Evolutionary conservation across 2,113 vertebrate genomes (phyloP).

Genomic region (Malurus alboscapulatus): DNA sequence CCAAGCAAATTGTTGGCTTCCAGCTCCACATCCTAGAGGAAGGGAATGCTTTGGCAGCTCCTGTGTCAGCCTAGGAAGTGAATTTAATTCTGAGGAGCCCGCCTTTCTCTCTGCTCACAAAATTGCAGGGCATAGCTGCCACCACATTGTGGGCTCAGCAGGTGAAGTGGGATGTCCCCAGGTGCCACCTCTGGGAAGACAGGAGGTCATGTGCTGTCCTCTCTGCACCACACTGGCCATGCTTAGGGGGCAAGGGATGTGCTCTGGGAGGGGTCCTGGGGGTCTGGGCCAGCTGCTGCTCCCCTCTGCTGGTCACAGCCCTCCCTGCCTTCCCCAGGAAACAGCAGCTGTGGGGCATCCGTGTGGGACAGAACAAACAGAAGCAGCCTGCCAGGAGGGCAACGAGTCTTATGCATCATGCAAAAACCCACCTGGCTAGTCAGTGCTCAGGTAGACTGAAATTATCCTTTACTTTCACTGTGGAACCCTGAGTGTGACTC

Average conservation of each 20-base stretch:
- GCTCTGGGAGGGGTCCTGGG: neutral
- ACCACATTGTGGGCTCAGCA: neutral
- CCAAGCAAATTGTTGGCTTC: constrained; percentile 34
- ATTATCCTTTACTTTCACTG: neutral
- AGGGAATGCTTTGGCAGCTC: constrained; percentile 34
- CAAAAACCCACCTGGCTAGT: neutral
- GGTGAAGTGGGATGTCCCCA: neutral
- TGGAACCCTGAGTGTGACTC: neutral
- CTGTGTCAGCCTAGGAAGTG: neutral
- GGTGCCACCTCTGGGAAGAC: neutral
- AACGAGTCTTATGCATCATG: fast-evolving
- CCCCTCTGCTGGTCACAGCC: neutral
- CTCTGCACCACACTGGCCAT: too few relatives aligned
- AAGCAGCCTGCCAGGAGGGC: neutral
- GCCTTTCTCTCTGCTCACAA: neutral
- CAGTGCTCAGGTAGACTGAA: neutral
- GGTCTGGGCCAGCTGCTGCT: fast-evolving
- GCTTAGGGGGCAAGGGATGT: neutral
- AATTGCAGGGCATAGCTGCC: neutral
- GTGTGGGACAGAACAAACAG: neutral
- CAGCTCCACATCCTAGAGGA: neutral
- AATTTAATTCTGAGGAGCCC: neutral
- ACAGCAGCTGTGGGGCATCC: neutral
- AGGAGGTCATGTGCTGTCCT: neutral
- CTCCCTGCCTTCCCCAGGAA: neutral